Evolutionary conservation across 2,113 vertebrate genomes (phyloP), one percentile per base, ranked within the genome.

Genomic region (Copsychus sechellarum): DNA sequence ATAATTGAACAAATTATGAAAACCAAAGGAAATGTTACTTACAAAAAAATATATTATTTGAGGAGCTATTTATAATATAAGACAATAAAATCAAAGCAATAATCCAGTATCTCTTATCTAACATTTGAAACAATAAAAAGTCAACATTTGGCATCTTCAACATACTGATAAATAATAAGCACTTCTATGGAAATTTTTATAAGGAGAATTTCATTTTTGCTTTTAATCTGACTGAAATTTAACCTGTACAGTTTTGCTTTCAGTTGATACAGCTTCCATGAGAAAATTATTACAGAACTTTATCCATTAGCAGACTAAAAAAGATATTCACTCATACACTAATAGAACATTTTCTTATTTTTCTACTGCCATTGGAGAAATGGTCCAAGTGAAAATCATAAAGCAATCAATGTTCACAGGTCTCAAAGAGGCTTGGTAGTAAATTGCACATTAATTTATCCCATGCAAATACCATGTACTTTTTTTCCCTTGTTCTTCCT

Each of bases 221-320:
- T 93, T 92, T 76, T 54, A 66, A 57, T 58, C 9, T 82, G 54
- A 24, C 29, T 88, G 42, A 70, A 85, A 96, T 90, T 80, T 65
- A 82, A 80, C 42, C 34, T 34, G 34, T 23, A 58, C 13, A 58
- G 51, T 58, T 83, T 38, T 81, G 34, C 24, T 79, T 47, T 70
- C 40, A 47, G 33, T 43, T 72, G 31, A 33, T 24, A 94, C 9
- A 86, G 33, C 12, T 91, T 82, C 33, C 48, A 34, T 1, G 17
- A 12, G 12, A 73, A 77, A 85, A 77, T 33, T 42, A 51, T 64
- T 29, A 87, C 17, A 80, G 17, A 24, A n/a, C 33, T 93, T 81
- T 54, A 77, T 11, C 31, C 21, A 47, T 54, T 62, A 86, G n/a
- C 25, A 80, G 58, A 31, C 12, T 43, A 34, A 58, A 69, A 94